Evolutionary conservation across 2,888 invertebrate species (phyloP), one percentile per base, ranked within the genome.

Genomic region (Morpho helenor): DNA sequence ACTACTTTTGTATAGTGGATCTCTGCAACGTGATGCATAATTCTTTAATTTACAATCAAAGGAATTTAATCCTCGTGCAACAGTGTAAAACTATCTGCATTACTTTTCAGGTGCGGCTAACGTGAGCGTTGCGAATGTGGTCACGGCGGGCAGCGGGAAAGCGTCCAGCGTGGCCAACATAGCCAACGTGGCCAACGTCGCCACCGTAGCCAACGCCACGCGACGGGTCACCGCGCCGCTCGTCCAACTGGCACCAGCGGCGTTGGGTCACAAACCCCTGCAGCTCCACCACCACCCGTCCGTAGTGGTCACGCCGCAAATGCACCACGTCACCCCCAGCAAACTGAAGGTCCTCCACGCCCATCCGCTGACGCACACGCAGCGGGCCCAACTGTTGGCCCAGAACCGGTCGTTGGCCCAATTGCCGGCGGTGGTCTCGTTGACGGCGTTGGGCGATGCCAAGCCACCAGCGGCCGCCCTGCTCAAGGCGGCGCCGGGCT

Each of bases 331-430:
- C 8, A 73, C 77, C 31, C 76, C 77, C 43, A 76, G 75, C 76
- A 85, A 85, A 59, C 75, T 87, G 4, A 87, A 86, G 63, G 84
- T 85, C 56, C 63, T 87, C 9, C 87, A 87, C 73, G 87, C 87
- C 8, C 82, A 83, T 59, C 77, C 87, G 47, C 71, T 87, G 3
- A 80, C 87, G 4, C 80, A 80, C 49, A 67, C 72, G 3, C 87
- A 87, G 60, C 70, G 87, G 7, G 76, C 79, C 0, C 83, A 84
- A 44, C 74, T 87, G 3, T 69, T 87, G 1, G 77, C 79, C 2
- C 83, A 81, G 62, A 79, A 76, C 61, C 68, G 83, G 3, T 67
- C 72, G 7, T 63, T 72, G 51, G 70, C 71, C 0, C 75, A 74
- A 46, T 68, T 85, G 7, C 83, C 84, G 2, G 76, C 84, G 0